Evolutionary conservation across 2,113 vertebrate species (phyloP).

Genomic region (Erinaceus europaeus): DNA sequence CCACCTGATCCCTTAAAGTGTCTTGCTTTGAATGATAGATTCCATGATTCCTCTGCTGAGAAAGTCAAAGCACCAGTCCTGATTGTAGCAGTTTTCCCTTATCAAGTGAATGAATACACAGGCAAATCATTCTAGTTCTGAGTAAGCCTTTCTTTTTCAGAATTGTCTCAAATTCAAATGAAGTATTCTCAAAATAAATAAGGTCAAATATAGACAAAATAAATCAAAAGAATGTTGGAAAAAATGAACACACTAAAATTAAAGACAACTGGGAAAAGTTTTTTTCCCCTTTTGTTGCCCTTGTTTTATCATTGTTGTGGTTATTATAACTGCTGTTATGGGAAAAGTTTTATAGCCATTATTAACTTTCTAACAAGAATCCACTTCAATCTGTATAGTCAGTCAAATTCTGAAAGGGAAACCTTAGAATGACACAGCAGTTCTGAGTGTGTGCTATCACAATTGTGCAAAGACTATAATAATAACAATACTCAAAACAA

Average conservation of each 20-base stretch:
- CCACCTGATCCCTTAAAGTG: neutral
- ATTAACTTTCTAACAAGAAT: neutral
- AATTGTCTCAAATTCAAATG: constrained; percentile 32
- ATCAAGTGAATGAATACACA: neutral
- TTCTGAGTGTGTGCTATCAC: neutral
- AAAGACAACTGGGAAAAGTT: constrained; percentile 1
- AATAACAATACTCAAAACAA: neutral
- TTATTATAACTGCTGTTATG: no score
- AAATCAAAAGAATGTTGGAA: neutral
- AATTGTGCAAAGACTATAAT: neutral
- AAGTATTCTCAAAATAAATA: constrained; percentile 51
- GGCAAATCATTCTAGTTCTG: neutral
- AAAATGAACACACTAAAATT: constrained; percentile 15
- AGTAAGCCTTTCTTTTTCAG: neutral
- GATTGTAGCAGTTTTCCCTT: neutral
- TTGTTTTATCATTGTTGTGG: no score
- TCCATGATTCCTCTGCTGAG: neutral
- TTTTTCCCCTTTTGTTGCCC: no score
- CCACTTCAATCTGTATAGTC: neutral
- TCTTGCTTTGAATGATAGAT: neutral
- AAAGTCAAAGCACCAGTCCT: neutral
- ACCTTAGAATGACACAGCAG: neutral
- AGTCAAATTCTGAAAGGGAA: neutral
- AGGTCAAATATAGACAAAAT: constrained; percentile 44
- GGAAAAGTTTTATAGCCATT: no score